Base-by-base conservation (phyloP, 2,113 vertebrate species). In the Xenopus borealis region DNA sequence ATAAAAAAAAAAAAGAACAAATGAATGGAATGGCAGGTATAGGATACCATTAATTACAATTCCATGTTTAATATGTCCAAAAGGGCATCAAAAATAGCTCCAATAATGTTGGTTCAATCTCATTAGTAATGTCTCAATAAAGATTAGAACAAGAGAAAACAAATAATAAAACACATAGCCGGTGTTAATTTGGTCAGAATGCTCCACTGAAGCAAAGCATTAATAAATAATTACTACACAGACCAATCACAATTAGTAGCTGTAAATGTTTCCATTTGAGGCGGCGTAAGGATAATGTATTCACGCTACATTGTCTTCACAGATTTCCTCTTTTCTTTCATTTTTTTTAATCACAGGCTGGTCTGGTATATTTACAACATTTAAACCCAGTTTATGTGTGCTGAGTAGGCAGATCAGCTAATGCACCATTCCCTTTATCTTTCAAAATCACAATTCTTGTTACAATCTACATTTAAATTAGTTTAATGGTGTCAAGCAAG, bases 151-250 rank as follows among this genome's bases (percentile, higher is more conserved):
- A 75, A 78, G 72, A 80, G 17, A 78, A 81, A 84, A 78, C n/a
- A 79, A 82, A 71, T 20, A 45, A 62, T 69, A 53, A 81, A 20
- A 74, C 18, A 73, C 27, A 7, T 65, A 66, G 66, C 0, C 2
- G 23, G 18, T 64, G n/a, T 13, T 75, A 69, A 78, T 78, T 78
- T 82, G 66, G 81, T 70, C 73, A 68, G 40, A 81, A 78, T 62
- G 47, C 57, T 79, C 69, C 23, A 78, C 18, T 77, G 79, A 83
- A 62, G 19, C 45, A 72, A 66, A 33, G 40, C 57, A 81, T 78
- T 79, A 82, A 82, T 83, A 82, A 80, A 81, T 80, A 83, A 81
- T 80, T 81, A 66, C 6, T 59, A 50, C 10, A 12, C 14, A 18
- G 16, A 66, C 67, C 69, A 62, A 79, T 50, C 65, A 72, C 7